Conservation (phyloP, 2,113 vertebrate species). For the Chamaetylas fuelleborni region DNA sequence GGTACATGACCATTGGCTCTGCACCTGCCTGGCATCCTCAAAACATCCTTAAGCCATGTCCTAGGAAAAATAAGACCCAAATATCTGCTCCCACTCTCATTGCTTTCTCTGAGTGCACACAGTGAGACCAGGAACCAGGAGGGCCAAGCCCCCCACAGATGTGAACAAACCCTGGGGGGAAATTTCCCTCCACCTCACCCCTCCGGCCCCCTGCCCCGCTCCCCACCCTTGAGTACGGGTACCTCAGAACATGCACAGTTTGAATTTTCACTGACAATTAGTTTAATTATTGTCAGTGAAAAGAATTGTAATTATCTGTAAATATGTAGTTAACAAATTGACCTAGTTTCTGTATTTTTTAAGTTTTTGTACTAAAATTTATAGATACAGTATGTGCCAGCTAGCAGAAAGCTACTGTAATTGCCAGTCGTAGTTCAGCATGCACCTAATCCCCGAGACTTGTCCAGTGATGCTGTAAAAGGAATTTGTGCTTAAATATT, state of each 20-base stretch:
- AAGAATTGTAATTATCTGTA: slow-evolving; percentile 78
- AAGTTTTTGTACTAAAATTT: slow-evolving; percentile 79
- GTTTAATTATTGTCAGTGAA: slow-evolving; percentile 71
- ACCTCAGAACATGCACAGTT: slow-evolving; percentile 74
- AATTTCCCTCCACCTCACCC: not conserved
- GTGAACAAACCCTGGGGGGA: slow-evolving; percentile 42
- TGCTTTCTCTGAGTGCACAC: slow-evolving; percentile 34
- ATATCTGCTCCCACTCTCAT: not conserved
- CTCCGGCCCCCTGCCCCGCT: slow-evolving; percentile 30
- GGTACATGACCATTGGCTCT: not conserved
- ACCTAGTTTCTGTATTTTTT: slow-evolving; percentile 78
- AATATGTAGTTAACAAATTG: slow-evolving; percentile 79
- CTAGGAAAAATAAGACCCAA: not conserved
- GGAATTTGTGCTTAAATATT: slow-evolving; percentile 60
- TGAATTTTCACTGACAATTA: slow-evolving; percentile 67
- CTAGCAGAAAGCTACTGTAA: slow-evolving; percentile 74
- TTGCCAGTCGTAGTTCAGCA: slow-evolving; percentile 69
- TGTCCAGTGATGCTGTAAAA: slow-evolving; percentile 61
- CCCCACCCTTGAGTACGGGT: slow-evolving; percentile 73
- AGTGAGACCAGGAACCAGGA: slow-evolving; percentile 50
- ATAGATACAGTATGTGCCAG: slow-evolving; percentile 72
- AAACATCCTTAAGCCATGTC: not conserved
- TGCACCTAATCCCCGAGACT: slow-evolving; percentile 61
- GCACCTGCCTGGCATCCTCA: not conserved
- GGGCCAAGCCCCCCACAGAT: slow-evolving; percentile 3